Conservation (phyloP, 2,113 vertebrate species). For the Halcyon malimbica region DNA sequence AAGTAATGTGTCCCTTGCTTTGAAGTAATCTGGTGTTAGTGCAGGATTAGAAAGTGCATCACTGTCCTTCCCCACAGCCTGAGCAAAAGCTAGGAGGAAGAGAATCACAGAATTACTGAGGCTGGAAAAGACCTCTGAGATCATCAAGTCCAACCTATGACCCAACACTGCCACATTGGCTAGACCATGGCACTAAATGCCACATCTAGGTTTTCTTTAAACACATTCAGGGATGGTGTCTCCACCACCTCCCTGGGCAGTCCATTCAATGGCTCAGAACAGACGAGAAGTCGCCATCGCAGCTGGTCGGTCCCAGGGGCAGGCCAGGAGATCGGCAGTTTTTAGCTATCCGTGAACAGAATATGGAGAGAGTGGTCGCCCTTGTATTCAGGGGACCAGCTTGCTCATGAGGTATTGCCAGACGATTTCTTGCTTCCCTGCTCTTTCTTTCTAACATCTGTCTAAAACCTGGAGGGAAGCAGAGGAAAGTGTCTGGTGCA, state of each 20-base stretch:
- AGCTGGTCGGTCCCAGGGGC: too few species aligned
- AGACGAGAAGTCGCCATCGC: too few species aligned
- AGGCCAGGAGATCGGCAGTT: too few species aligned
- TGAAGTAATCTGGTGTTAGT: neutral
- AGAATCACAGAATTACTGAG: neutral
- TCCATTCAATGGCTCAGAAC: too few species aligned
- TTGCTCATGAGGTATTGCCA: neutral
- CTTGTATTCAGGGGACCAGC: neutral
- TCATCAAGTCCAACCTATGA: too few species aligned
- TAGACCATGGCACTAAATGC: too few species aligned
- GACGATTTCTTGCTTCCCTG: neutral
- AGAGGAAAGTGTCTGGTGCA: neutral
- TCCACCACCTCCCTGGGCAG: too few species aligned
- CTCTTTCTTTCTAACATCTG: neutral
- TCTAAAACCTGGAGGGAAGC: neutral
- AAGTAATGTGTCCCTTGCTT: neutral
- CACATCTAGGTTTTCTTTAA: too few species aligned
- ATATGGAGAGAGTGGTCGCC: neutral
- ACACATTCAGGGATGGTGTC: too few species aligned
- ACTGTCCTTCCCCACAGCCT: neutral
- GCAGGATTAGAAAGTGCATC: neutral
- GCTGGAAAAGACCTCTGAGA: too few species aligned
- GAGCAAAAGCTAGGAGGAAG: neutral
- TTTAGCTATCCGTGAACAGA: neutral
- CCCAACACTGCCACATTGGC: too few species aligned